A percentile compares a stretch with the other conserved stretches of the same genome.
phyloP scores from a whole-genome alignment of 2,797 vertebrate genomes.

The Acrocephalus scirpaceus region DNA sequence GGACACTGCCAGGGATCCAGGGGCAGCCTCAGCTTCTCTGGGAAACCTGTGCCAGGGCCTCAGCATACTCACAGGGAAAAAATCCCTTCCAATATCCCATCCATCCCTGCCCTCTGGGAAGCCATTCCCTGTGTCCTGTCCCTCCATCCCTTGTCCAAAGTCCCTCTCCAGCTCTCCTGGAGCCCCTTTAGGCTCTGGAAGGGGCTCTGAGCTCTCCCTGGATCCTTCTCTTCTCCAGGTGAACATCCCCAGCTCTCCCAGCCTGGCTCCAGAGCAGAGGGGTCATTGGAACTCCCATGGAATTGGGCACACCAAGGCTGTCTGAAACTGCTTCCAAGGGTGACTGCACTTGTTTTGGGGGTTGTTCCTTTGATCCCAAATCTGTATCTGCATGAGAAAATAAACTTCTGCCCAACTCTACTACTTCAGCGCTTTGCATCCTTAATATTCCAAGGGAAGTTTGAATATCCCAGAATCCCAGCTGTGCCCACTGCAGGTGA shows the following conservation, averaged over 20 bases:
- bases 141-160: background rate
- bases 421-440: background rate
- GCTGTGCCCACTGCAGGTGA: background rate
- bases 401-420: background rate
- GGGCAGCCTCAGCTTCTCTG: background rate
- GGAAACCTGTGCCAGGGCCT: fast-evolving
- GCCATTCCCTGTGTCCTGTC: background rate
- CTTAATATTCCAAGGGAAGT: background rate
- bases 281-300: background rate
- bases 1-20: background rate
- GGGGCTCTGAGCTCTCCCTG: background rate
- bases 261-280: background rate
- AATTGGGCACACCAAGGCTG: background rate
- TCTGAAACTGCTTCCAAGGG: background rate
- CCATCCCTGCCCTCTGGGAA: background rate
- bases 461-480: background rate
- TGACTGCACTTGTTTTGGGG: background rate
- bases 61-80: fast-evolving
- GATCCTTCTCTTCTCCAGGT: background rate
- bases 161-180: background rate
- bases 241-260: background rate
- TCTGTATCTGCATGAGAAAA: background rate
- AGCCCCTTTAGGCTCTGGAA: background rate
- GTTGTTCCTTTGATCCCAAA: background rate
- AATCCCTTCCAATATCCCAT: background rate